phyloP scores from a whole-genome alignment of 2,113 vertebrate genomes.

The Candoia aspera region DNA sequence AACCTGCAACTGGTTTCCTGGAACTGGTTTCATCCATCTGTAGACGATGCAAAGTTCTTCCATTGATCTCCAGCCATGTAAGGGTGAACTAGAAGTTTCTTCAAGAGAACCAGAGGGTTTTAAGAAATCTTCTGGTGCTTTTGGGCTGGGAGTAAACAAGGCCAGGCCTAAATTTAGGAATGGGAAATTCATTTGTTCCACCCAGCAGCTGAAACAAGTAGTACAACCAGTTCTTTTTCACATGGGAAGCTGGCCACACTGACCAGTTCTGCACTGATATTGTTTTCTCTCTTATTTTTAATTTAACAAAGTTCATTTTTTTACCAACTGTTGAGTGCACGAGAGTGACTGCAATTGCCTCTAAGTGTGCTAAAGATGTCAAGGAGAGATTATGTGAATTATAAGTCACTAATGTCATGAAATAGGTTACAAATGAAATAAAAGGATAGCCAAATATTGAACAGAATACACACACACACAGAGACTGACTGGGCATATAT shows the following conservation, averaged over 20 bases:
- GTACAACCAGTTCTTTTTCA: not conserved
- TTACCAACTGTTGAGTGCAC: not conserved
- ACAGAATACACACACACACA: too few species aligned
- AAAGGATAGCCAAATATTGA: not conserved
- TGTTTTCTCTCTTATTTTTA: not conserved
- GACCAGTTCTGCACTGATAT: not conserved
- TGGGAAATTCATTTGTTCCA: not conserved
- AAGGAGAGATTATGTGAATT: not conserved
- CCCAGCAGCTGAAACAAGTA: not conserved
- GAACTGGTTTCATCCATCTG: slow-evolving; percentile 15
- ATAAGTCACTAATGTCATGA: not conserved
- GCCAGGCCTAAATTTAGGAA: not conserved
- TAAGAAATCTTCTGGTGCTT: not conserved
- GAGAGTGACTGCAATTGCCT: not conserved
- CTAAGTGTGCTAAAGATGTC: not conserved
- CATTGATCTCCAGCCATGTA: not conserved
- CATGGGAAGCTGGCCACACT: not conserved
- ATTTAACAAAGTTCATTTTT: not conserved
- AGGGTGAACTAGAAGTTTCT: slow-evolving; percentile 8
- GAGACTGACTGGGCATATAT: too few species aligned
- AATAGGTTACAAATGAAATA: not conserved
- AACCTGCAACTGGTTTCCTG: slow-evolving; percentile 28
- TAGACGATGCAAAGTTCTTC: slow-evolving; percentile 4
- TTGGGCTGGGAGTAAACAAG: not conserved
- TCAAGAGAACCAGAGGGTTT: not conserved